Evolutionary conservation across 2,113 vertebrate genomes (phyloP), one percentile per base, ranked within the genome.

Genomic region (Argyrosomus japonicus): DNA sequence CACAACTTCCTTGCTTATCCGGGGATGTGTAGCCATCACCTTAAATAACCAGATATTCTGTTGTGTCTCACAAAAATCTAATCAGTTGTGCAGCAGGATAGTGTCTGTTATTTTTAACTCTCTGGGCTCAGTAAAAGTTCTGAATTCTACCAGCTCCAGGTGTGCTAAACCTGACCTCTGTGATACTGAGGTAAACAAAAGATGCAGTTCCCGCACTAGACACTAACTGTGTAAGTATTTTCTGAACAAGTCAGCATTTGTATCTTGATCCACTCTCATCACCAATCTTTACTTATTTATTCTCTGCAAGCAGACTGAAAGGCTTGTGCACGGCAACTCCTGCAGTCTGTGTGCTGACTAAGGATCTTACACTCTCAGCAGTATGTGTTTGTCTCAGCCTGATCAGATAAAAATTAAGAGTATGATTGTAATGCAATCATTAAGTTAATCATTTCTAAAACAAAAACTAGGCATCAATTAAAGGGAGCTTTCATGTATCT

Each of bases 301-400:
- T 71, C 63, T 14, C 17, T 60, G 48, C 4, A 58, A 21, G 75
- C 18, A 77, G 61, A 43, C 27, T 60, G 75, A 63, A 29, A 62
- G 47, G 32, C 36, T 14, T 1, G 23, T 11, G 48, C 6, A 10
- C 19, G 65, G 51, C 50, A 54, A 5, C 50, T 32, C 6, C 62
- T 65, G 70, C 29, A 75, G n/a, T 6, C 29, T 68, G n/a, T 32
- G n/a, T 58, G 77, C 83, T 71, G 75, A 82, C 68, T 17, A 1
- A 23, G 32, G 60, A 67, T n/a, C 17, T 27, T 10, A 47, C 53
- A 43, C 19, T 56, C 73, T 77, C 64, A 74, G 76, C 47, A 72
- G 72, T 25, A 8, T 87, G 70, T 43, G 29, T 25, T 51, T 25
- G 4, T 19, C 43, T 63, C 54, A 53, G 53, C 2, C 25, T 43